Conservation (phyloP, 2,888 invertebrate genomes). For the Altica lythri region DNA sequence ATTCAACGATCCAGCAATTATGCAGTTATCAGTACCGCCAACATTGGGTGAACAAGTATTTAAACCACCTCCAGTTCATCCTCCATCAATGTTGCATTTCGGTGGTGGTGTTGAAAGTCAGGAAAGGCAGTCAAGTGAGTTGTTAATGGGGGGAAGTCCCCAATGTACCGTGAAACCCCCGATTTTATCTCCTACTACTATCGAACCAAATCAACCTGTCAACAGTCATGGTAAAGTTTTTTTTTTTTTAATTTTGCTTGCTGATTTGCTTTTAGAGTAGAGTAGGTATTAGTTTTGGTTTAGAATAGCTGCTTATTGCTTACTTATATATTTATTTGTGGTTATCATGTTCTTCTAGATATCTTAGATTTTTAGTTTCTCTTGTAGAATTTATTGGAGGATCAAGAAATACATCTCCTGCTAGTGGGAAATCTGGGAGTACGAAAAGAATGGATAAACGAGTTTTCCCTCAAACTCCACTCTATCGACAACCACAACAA, state of each 20-base stretch:
- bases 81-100: conserved; percentile 58
- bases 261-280: conserved; percentile 9
- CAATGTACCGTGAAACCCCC: conserved; percentile 40
- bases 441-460: no score
- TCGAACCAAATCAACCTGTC: conserved; percentile 54
- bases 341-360: conserved; percentile 21
- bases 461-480: no score
- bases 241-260: conserved; percentile 24
- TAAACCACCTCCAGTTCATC: conserved; percentile 74
- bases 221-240: conserved; percentile 57
- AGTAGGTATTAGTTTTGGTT: conserved; percentile 1
- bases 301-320: background rate
- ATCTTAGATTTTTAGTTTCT: conserved; percentile 50
- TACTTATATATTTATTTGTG: background rate
- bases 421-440: no score
- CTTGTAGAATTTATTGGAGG: conserved; percentile 74
- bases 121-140: no score
- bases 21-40: conserved; percentile 83
- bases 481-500: no score
- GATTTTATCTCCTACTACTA: conserved; percentile 57
- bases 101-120: conserved; percentile 59
- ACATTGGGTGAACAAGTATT: conserved; percentile 67
- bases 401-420: conserved; percentile 83
- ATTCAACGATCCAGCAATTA: conserved; percentile 95
- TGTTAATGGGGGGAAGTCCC: conserved; percentile 54